A percentile compares a stretch with the other conserved stretches of the same genome.
Conservation (phyloP, 2,113 vertebrate species). For the Oceanodroma tethys region DNA sequence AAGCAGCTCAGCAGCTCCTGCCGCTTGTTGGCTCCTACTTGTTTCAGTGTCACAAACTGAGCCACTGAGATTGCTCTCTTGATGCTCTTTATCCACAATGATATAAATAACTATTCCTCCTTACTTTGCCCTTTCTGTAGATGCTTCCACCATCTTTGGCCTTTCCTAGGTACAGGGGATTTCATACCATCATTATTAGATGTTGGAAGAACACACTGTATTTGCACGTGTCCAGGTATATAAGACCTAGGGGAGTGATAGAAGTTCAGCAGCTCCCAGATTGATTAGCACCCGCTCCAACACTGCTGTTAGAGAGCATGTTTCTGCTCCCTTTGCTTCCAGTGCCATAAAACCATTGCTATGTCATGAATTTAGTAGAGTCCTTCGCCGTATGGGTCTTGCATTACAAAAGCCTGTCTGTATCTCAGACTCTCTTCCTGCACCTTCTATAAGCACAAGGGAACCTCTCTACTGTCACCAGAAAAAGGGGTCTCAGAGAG, state of each 20-base stretch:
- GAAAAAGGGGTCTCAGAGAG: neutral
- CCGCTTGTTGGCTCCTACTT: constrained; percentile 16
- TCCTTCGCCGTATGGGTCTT: neutral
- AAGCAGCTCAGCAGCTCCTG: constrained; percentile 59
- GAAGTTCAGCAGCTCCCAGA: constrained; percentile 69
- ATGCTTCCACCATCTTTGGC: constrained; percentile 59
- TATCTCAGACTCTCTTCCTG: neutral
- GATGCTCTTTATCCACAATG: constrained; percentile 54
- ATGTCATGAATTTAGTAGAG: constrained; percentile 32
- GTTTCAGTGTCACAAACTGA: constrained; percentile 56
- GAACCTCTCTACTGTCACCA: neutral
- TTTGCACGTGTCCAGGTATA: constrained; percentile 51
- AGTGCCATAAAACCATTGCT: constrained; percentile 41
- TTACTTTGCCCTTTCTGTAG: constrained; percentile 29
- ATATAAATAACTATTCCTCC: constrained; percentile 64
- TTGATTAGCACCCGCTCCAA: constrained; percentile 52
- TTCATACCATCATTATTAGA: constrained; percentile 42
- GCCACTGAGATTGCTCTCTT: constrained; percentile 32
- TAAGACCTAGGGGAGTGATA: constrained; percentile 60
- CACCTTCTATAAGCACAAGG: neutral
- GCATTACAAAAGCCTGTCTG: constrained; percentile 14
- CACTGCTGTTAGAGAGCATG: neutral
- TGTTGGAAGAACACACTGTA: constrained; percentile 30
- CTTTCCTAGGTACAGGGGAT: constrained; percentile 40
- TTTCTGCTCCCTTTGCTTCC: constrained; percentile 27